Percentiles rank a stretch among this genome's conserved stretches.
These are phyloP conservation scores for Drosophila repleta DNA, from an alignment of 1,140 invertebrate species.

Conservation along the genomic window DNA sequence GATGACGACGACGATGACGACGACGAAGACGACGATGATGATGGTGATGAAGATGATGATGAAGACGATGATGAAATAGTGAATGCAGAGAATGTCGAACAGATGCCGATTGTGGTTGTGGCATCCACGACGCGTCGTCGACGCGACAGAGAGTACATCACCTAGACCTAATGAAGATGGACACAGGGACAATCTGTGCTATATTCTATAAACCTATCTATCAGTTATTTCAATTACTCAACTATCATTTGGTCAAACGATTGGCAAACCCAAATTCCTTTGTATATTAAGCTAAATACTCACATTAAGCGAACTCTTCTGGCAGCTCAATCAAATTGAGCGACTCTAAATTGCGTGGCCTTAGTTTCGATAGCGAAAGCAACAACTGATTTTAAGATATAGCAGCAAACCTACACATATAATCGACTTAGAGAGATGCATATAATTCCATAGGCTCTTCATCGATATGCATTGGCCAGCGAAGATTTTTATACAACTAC, in stretches of 20 bases:
- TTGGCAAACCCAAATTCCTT: slow-evolving; percentile 30
- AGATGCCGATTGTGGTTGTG: slow-evolving; percentile 55
- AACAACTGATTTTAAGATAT: slow-evolving; percentile 43
- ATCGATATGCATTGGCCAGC: slow-evolving; percentile 13
- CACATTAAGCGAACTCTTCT: slow-evolving; percentile 36
- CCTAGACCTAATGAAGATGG: slow-evolving; percentile 46
- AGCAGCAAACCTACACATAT: slow-evolving; percentile 18
- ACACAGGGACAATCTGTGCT: slow-evolving; percentile 26
- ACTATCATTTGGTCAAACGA: slow-evolving; percentile 12
- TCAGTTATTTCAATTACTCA: slow-evolving; percentile 6
- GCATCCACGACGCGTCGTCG: slow-evolving; percentile 60
- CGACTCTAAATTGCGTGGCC: slow-evolving; percentile 57
- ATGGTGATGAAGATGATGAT: slow-evolving; percentile 16
- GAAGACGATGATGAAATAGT: slow-evolving; percentile 22
- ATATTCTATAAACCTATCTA: slow-evolving; percentile 4
- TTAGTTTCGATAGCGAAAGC: slow-evolving; percentile 63
- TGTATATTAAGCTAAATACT: slow-evolving; percentile 56
- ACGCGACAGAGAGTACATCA: slow-evolving; percentile 70
- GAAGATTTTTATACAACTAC: slow-evolving; percentile 3
- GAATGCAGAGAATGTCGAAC: slow-evolving; percentile 39
- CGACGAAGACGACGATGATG: slow-evolving; percentile 42
- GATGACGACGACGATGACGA: slow-evolving; percentile 43
- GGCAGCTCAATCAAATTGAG: slow-evolving; percentile 58
- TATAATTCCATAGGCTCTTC: slow-evolving; percentile 56
- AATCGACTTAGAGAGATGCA: slow-evolving; percentile 9